phyloP scores from a whole-genome alignment of 2,113 vertebrate genomes.

The Leptodactylus fuscus region DNA sequence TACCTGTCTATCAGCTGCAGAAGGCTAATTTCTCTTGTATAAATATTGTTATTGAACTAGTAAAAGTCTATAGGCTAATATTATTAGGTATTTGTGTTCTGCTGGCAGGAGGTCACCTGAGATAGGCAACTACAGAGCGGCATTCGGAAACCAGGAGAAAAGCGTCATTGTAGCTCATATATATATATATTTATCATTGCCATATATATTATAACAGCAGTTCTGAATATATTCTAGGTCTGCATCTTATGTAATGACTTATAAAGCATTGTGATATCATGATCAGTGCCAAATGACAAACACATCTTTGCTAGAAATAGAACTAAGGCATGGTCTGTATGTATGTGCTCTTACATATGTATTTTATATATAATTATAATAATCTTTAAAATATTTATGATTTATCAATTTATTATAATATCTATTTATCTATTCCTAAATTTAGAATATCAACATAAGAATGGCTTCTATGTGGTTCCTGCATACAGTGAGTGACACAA shows the following conservation, averaged over 20 bases:
- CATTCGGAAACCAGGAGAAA: background rate
- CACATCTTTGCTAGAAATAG: background rate
- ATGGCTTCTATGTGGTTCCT: background rate
- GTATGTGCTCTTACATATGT: background rate
- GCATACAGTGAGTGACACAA: background rate
- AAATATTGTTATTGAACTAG: background rate
- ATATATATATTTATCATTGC: background rate
- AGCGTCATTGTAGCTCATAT: background rate
- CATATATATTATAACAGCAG: background rate
- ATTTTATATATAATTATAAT: background rate
- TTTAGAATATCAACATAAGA: background rate
- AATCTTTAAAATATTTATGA: too few species aligned
- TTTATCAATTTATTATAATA: too few species aligned
- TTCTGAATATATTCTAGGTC: background rate
- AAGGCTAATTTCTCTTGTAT: background rate
- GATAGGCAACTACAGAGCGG: background rate
- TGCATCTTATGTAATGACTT: background rate
- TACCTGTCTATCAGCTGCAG: background rate
- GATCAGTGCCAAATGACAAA: background rate
- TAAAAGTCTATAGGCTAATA: background rate
- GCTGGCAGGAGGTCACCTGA: background rate
- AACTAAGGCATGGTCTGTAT: background rate
- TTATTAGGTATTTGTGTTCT: background rate
- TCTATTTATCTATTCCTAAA: background rate
- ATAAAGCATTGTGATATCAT: background rate